Evolutionary conservation across 2,113 vertebrate genomes (phyloP).

Genomic region (Dissostichus mawsoni): DNA sequence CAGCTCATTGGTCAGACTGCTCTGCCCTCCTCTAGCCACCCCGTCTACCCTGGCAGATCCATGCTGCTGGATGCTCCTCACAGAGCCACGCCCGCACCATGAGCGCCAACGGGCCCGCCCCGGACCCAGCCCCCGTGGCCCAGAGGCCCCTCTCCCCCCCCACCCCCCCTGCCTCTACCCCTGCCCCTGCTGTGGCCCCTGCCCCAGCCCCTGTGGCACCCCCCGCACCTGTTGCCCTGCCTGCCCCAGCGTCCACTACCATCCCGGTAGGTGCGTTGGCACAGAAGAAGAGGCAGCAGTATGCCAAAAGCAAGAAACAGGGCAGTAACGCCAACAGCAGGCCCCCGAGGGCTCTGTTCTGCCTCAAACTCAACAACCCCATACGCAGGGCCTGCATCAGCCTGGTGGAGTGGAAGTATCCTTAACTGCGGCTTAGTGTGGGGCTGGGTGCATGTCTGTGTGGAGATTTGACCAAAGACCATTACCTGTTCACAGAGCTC

Average conservation of each 20-base stretch:
- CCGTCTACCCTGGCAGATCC: constrained; percentile 95
- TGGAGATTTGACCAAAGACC: neutral
- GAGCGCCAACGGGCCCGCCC: constrained; percentile 91
- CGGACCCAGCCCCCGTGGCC: constrained; percentile 70
- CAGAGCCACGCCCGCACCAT: constrained; percentile 96
- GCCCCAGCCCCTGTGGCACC: constrained; percentile 66
- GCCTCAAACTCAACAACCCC: constrained; percentile 98
- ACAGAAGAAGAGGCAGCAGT: constrained; percentile 99
- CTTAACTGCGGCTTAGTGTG: constrained; percentile 79
- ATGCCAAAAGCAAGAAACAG: constrained; percentile 99
- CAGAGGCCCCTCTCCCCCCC: constrained; percentile 71
- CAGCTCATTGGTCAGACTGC: constrained; percentile 90
- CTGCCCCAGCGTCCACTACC: constrained; percentile 73
- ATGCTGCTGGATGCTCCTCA: constrained; percentile 91
- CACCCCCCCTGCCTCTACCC: constrained; percentile 66
- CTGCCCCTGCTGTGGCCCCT: constrained; percentile 54
- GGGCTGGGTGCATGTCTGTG: neutral
- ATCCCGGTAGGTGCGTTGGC: constrained; percentile 94
- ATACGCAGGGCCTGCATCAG: constrained; percentile 99
- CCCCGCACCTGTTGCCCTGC: constrained; percentile 61
- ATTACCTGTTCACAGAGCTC: neutral
- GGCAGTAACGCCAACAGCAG: constrained; percentile 94
- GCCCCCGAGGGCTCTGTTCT: constrained; percentile 96
- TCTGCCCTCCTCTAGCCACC: constrained; percentile 87
- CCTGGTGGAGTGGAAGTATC: constrained; percentile 99